Evolutionary conservation across 2,113 vertebrate species (phyloP).

Genomic region (Onychostruthus taczanowskii): DNA sequence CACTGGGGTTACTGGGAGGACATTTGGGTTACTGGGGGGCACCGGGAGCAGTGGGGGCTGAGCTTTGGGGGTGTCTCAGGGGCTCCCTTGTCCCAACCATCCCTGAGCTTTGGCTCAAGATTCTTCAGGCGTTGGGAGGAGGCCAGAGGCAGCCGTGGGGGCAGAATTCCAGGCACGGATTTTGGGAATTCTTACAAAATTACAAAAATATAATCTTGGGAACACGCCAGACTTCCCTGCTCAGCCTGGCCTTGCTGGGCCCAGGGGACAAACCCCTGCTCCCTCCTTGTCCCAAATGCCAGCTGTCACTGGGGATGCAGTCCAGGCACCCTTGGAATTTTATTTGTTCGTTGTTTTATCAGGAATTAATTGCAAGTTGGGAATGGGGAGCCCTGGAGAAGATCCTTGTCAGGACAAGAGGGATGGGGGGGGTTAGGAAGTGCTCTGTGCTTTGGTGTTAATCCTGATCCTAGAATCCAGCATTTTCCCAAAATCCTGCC

Average conservation of each 20-base stretch:
- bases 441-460: no score
- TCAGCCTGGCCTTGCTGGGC: rapidly evolving
- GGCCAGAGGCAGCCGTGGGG: neutral
- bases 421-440: rapidly evolving
- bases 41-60: neutral
- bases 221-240: no score
- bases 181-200: no score
- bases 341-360: neutral
- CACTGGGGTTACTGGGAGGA: neutral
- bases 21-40: neutral
- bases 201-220: neutral
- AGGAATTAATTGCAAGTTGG: neutral
- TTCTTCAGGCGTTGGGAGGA: neutral
- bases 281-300: neutral
- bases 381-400: neutral
- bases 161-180: rapidly evolving
- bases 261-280: rapidly evolving
- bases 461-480: no score
- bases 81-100: no score
- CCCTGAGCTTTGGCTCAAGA: rapidly evolving
- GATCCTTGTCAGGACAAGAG: neutral
- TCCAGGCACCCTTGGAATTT: rapidly evolving
- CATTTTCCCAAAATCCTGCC: no score
- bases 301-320: neutral
- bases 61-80: neutral